Percentiles rank a stretch among this genome's conserved stretches.
Evolutionary conservation across 2,113 vertebrate species (phyloP).

Genomic region (Apteryx mantelli): DNA sequence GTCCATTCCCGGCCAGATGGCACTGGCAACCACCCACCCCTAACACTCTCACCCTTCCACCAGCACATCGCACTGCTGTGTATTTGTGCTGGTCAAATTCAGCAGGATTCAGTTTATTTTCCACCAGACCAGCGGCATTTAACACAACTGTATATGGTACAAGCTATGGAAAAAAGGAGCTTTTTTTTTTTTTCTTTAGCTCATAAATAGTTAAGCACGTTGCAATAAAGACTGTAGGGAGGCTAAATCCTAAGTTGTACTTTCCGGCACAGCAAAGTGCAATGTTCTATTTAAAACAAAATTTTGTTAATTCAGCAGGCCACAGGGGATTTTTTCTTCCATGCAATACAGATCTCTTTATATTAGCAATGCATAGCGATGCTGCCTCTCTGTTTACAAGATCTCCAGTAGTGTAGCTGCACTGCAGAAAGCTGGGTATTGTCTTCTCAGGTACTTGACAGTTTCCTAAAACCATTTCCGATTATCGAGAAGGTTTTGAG

Average conservation of each 20-base stretch:
- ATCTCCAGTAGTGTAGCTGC: neutral
- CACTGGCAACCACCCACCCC: neutral
- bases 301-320: neutral
- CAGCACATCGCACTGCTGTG: neutral
- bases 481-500: neutral
- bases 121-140: neutral
- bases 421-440: neutral
- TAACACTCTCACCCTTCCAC: accelerated
- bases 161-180: neutral
- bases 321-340: accelerated
- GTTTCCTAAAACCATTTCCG: neutral
- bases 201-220: neutral
- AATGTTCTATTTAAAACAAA: neutral
- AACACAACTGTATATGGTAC: neutral
- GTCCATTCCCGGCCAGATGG: accelerated
- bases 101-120: neutral
- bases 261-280: neutral
- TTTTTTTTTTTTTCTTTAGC: neutral
- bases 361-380: accelerated
- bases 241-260: neutral
- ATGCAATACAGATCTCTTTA: neutral
- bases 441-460: neutral
- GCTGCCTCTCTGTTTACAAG: neutral
- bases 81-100: neutral
- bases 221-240: neutral